Base-by-base conservation (phyloP, 1,140 invertebrate species). In the Uloborus diversus region DNA sequence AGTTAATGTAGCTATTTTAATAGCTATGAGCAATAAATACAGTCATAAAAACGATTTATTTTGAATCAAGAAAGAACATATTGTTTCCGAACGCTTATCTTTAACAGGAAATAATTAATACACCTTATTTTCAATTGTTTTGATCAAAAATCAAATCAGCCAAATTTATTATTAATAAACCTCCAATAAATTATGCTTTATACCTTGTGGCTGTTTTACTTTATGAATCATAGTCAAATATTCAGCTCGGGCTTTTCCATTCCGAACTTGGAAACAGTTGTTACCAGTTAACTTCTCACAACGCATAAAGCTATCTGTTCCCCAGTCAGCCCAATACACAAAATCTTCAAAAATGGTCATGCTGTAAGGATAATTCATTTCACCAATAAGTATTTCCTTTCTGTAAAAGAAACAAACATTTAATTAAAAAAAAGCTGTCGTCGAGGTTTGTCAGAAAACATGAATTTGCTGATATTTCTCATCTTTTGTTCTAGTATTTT, bases 341-440 rank as follows among this genome's bases (percentile, higher is more conserved):
- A 82, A 80, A 73, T 89, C 88, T 71, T 89, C 89, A 83, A 89
- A 89, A 49, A 89, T 85, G 0, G 86, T 85, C 69, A 89, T 35
- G 4, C 11, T 13, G 14, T 25, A 73, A 9, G 69, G 69, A 25
- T 23, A 59, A 33, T 73, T 5, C 23, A 59, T 28, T 2, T 23
- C 53, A n/a, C 13, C 13, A 3, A 25, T 13, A 7, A 70, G n/a
- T n/a, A 66, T 9, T 33, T 4, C 25, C 53, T 70, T 7, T 32
- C 30, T 27, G 61, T 23, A 66, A 64, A 33, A 32, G 11, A 33
- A 33, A 42, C 1, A 42, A 42, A 2, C 9, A 13, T 13, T 42
- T 42, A 42, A 42, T 42, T 13, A 42, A 42, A 17, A 17, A 42
- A 42, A 2, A 9, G 2, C 37, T 42, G 9, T 17, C 9, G 37